Percentiles rank a stretch among this genome's conserved stretches.
phyloP scores from a whole-genome alignment of 2,888 invertebrate genomes.

The Tiliacea citrago region DNA sequence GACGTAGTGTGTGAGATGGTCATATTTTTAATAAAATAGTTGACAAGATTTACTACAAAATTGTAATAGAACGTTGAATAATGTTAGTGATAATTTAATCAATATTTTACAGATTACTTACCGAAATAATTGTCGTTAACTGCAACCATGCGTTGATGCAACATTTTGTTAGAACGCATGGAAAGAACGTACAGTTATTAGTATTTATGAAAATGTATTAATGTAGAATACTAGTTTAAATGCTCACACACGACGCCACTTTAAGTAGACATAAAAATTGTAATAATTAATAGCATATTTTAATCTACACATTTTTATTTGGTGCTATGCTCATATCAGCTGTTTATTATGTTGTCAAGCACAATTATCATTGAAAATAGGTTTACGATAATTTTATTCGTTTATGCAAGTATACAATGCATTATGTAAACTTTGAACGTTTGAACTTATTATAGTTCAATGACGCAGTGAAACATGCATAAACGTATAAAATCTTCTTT shows the following conservation, averaged over 20 bases:
- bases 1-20: conserved; percentile 65
- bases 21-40: conserved; percentile 9
- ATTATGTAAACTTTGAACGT: no score
- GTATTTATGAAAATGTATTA: conserved; percentile 67
- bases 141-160: conserved; percentile 90
- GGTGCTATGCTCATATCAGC: conserved; percentile 18
- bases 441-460: background rate
- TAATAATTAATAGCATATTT: conserved; percentile 42
- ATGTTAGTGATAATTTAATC: conserved; percentile 50
- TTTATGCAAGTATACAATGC: conserved; percentile 5
- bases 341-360: conserved; percentile 35
- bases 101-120: conserved; percentile 92
- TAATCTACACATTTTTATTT: conserved; percentile 24
- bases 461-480: conserved; percentile 1
- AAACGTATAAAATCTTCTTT: background rate
- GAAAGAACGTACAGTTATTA: conserved; percentile 82
- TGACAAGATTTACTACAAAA: conserved; percentile 9
- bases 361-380: background rate
- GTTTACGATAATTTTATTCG: conserved; percentile 10
- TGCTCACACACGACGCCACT: conserved; percentile 70
- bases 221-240: conserved; percentile 49
- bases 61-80: conserved; percentile 38
- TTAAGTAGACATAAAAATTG: conserved; percentile 38
- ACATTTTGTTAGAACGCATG: conserved; percentile 88
- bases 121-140: conserved; percentile 99